These are phyloP conservation scores for Drosophila guanche DNA, from an alignment of 1,140 invertebrate species.

Conservation along the genomic window DNA sequence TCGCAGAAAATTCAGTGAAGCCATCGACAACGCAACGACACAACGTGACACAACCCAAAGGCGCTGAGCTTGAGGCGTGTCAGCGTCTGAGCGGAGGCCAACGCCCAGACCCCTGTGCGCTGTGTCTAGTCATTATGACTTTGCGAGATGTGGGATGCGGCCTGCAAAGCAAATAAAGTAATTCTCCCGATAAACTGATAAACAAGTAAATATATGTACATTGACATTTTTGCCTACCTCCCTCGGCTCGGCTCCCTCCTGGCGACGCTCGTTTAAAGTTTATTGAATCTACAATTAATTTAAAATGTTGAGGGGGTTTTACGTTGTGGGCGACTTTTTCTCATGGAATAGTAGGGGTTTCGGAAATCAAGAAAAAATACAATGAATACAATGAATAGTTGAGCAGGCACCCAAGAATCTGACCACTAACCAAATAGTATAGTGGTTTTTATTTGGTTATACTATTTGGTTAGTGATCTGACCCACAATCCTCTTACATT, in stretches of 20 bases:
- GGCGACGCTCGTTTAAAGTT: slow-evolving; percentile 4
- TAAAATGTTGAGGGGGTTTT: slow-evolving; percentile 23
- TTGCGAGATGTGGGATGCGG: not conserved
- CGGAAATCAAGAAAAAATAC: slow-evolving; percentile 15
- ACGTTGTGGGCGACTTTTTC: slow-evolving; percentile 22
- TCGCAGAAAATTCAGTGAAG: slow-evolving; percentile 76
- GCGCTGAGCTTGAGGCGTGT: slow-evolving; percentile 1
- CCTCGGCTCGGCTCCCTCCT: not conserved
- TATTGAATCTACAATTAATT: slow-evolving; percentile 36
- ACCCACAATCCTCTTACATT: too few relatives aligned
- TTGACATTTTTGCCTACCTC: slow-evolving; percentile 26
- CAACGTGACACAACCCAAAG: slow-evolving; percentile 6
- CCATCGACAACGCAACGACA: slow-evolving; percentile 29
- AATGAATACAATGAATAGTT: not conserved
- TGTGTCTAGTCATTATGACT: slow-evolving; percentile 51
- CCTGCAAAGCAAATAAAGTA: slow-evolving; percentile 64
- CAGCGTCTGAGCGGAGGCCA: slow-evolving; percentile 34
- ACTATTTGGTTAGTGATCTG: too few relatives aligned
- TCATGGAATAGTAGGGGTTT: slow-evolving; percentile 13
- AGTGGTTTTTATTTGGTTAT: too few relatives aligned
- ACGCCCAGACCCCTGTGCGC: not conserved
- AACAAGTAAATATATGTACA: slow-evolving; percentile 66
- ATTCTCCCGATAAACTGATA: slow-evolving; percentile 60
- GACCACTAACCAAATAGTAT: too few relatives aligned
- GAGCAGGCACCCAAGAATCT: too few relatives aligned